A percentile compares a stretch with the other conserved stretches of the same genome.
Conservation (phyloP, 2,797 vertebrate genomes). For the Echiichthys vipera region DNA sequence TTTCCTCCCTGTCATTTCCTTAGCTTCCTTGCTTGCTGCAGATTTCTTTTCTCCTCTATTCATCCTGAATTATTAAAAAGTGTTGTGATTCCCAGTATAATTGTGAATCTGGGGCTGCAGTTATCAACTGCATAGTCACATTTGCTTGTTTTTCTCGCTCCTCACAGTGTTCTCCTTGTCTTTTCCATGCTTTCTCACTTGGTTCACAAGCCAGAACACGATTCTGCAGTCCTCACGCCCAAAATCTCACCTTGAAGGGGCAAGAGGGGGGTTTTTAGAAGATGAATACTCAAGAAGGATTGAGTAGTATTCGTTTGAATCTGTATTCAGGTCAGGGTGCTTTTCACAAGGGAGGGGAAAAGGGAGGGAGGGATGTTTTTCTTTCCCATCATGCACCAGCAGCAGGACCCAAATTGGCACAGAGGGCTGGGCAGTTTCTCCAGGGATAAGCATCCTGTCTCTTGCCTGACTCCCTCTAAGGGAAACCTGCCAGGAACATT, state of each 20-base stretch:
- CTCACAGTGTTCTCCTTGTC: conserved; percentile 40
- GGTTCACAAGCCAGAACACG: conserved; percentile 56
- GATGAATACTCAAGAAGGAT: conserved; percentile 71
- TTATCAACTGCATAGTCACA: conserved; percentile 79
- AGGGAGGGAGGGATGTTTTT: conserved; percentile 73
- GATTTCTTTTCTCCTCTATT: conserved; percentile 77
- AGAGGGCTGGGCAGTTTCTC: conserved; percentile 75
- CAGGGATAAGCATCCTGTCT: conserved; percentile 77
- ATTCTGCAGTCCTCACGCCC: conserved; percentile 60
- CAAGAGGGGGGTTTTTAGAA: conserved; percentile 49
- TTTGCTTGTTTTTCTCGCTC: conserved; percentile 75
- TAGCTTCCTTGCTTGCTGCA: conserved; percentile 77
- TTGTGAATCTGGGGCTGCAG: conserved; percentile 86
- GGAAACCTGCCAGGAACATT: conserved; percentile 69
- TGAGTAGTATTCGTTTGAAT: conserved; percentile 69
- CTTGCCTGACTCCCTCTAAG: conserved; percentile 64
- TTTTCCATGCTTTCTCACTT: conserved; percentile 48
- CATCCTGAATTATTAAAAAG: conserved; percentile 89
- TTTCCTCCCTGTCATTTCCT: conserved; percentile 73
- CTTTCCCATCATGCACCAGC: conserved; percentile 83
- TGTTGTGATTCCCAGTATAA: conserved; percentile 90
- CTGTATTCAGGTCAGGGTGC: conserved; percentile 85
- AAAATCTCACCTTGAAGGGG: conserved; percentile 74
- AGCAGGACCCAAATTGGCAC: conserved; percentile 81
- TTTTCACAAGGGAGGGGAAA: conserved; percentile 59